Percentiles rank a stretch among this genome's conserved stretches.
phyloP scores from a whole-genome alignment of 2,113 vertebrate species.

The Chrysemys picta region DNA sequence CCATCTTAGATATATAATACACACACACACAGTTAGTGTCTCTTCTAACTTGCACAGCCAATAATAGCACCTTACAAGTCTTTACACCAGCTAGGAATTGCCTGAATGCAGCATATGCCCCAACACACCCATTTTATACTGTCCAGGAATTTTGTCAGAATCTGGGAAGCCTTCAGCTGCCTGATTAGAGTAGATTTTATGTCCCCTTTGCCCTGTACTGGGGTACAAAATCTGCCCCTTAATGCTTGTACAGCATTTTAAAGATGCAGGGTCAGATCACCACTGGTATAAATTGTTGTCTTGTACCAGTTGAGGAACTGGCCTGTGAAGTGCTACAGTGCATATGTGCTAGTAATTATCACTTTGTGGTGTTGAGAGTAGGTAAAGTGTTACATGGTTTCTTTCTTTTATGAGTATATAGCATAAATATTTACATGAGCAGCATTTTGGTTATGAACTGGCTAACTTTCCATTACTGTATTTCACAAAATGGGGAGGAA shows the following conservation, averaged over 20 bases:
- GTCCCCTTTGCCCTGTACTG: neutral
- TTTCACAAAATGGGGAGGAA: neutral
- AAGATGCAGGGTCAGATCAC: neutral
- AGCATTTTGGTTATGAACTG: neutral
- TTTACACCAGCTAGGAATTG: neutral
- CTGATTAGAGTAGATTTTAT: neutral
- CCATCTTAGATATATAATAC: neutral
- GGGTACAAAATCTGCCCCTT: neutral
- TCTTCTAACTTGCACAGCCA: neutral
- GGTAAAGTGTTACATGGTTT: neutral
- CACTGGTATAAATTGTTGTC: neutral
- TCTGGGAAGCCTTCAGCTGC: neutral
- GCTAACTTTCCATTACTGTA: neutral
- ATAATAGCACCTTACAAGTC: neutral
- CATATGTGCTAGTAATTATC: neutral
- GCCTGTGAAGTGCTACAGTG: neutral
- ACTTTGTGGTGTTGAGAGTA: neutral
- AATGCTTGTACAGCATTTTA: neutral
- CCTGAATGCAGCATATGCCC: neutral
- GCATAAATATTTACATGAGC: too few relatives aligned
- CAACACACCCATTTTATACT: neutral
- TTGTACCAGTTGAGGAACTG: fast-evolving
- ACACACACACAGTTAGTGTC: neutral
- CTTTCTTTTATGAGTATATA: neutral
- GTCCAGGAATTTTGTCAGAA: neutral